A percentile compares a stretch with the other conserved stretches of the same genome.
These are phyloP conservation scores for Tillus elongatus DNA, from an alignment of 2,888 invertebrate genomes.

Conservation along the genomic window DNA sequence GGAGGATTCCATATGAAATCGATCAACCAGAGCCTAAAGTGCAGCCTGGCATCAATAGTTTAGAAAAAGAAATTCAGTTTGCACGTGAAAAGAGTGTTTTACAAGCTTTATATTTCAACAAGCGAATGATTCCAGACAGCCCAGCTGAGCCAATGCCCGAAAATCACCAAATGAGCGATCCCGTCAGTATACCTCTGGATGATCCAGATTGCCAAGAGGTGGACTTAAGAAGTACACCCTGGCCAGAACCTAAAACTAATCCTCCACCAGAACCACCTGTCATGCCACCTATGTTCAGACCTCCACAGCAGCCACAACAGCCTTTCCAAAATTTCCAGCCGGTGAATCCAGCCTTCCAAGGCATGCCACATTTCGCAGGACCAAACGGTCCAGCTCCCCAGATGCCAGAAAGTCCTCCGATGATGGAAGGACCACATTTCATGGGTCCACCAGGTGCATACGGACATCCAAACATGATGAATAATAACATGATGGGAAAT, in stretches of 20 bases:
- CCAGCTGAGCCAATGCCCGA: constrained; percentile 81
- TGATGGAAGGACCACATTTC: constrained; percentile 15
- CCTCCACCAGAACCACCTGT: constrained; percentile 40
- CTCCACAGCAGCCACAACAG: constrained; percentile 43
- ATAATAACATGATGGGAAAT: constrained; percentile 24
- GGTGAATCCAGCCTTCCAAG: constrained; percentile 44
- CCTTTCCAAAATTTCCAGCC: constrained; percentile 40
- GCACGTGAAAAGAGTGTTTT: constrained; percentile 78
- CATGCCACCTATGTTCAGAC: constrained; percentile 45
- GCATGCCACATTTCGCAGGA: constrained; percentile 25
- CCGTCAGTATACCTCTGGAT: constrained; percentile 77
- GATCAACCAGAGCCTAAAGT: constrained; percentile 59
- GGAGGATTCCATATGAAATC: constrained; percentile 63
- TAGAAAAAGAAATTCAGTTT: constrained; percentile 79
- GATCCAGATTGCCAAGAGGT: constrained; percentile 80
- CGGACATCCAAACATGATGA: constrained; percentile 28
- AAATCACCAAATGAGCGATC: constrained; percentile 65
- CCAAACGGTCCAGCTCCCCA: constrained; percentile 18
- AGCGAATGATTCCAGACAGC: constrained; percentile 76
- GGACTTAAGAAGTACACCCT: constrained; percentile 66
- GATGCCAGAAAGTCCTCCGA: constrained; percentile 25
- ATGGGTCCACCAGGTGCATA: constrained; percentile 19
- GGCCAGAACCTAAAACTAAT: constrained; percentile 76
- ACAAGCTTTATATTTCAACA: constrained; percentile 72
- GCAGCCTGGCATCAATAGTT: constrained; percentile 67